phyloP scores from a whole-genome alignment of 2,888 invertebrate species.

The Plebejus argus region DNA sequence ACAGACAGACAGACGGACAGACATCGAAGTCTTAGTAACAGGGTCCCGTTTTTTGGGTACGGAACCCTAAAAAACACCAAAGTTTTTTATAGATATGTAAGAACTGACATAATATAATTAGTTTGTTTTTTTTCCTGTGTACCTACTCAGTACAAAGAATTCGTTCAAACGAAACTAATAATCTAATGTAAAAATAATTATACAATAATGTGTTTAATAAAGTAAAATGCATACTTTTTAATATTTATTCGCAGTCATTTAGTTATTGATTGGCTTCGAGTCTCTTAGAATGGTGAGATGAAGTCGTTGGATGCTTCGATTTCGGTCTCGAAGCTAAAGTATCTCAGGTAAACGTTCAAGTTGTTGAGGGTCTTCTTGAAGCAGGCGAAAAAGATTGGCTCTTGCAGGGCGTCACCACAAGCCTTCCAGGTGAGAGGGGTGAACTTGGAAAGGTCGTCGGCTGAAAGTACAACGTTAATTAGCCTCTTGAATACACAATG shows the following conservation, averaged over 20 bases:
- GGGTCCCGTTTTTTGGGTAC: too few species aligned
- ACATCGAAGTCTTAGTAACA: too few species aligned
- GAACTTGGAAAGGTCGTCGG: not conserved
- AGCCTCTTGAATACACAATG: not conserved
- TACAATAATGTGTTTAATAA: too few species aligned
- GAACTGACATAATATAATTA: too few species aligned
- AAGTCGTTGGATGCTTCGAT: not conserved
- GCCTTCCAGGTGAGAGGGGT: conserved; percentile 25
- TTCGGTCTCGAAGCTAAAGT: not conserved
- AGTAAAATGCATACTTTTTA: not conserved
- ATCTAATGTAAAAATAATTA: too few species aligned
- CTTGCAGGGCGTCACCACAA: conserved; percentile 2
- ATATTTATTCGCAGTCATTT: not conserved
- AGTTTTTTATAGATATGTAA: too few species aligned
- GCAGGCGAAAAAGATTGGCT: conserved; percentile 19
- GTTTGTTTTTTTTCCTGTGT: too few species aligned
- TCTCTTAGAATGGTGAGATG: conserved; percentile 3
- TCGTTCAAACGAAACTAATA: too few species aligned
- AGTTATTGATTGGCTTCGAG: not conserved
- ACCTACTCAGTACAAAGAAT: too few species aligned
- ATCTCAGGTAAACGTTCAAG: conserved; percentile 2
- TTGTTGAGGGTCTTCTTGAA: conserved; percentile 25
- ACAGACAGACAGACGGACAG: too few species aligned
- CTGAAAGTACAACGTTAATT: not conserved
- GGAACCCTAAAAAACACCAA: too few species aligned